Percentiles rank a stretch among this genome's conserved stretches.
These are phyloP conservation scores for Callyntrura guangdongensis DNA, from an alignment of 2,888 invertebrate species.

Conservation along the genomic window DNA sequence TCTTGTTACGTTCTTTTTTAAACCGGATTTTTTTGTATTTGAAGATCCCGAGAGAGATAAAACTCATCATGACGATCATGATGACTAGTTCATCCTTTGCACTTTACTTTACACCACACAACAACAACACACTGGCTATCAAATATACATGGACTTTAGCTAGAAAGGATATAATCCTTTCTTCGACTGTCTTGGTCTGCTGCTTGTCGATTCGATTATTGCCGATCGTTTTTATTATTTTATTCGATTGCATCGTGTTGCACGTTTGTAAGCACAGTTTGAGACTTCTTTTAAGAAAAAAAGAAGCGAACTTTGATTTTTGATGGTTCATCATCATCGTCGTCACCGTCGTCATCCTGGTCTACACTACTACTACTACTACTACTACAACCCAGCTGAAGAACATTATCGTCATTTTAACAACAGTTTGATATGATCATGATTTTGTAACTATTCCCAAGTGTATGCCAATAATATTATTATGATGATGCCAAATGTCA, in stretches of 20 bases:
- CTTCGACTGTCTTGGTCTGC: not conserved
- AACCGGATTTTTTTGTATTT: constrained; percentile 70
- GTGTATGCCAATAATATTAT: constrained; percentile 60
- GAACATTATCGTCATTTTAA: constrained; percentile 15
- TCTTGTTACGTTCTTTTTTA: constrained; percentile 43
- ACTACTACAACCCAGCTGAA: no score
- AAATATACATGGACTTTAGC: not conserved
- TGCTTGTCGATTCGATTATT: constrained; percentile 50
- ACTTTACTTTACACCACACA: constrained; percentile 43
- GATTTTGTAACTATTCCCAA: constrained; percentile 54
- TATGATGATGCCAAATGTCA: constrained; percentile 77
- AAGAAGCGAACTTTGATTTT: constrained; percentile 15
- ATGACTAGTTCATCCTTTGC: constrained; percentile 1
- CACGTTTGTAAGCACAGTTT: constrained; percentile 57
- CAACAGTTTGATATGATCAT: constrained; percentile 22
- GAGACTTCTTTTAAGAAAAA: constrained; percentile 27
- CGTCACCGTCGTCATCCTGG: not conserved
- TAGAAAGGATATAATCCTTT: not conserved
- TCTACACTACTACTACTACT: no score
- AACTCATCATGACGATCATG: constrained; percentile 30
- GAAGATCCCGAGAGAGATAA: constrained; percentile 63
- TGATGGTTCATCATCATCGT: constrained; percentile 28
- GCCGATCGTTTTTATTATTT: constrained; percentile 65
- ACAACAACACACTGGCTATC: not conserved
- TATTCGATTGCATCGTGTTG: constrained; percentile 60